Percentiles rank a stretch among this genome's conserved stretches.
phyloP scores from a whole-genome alignment of 1,140 invertebrate genomes.

The Pseudomyrmex flavicornis region DNA sequence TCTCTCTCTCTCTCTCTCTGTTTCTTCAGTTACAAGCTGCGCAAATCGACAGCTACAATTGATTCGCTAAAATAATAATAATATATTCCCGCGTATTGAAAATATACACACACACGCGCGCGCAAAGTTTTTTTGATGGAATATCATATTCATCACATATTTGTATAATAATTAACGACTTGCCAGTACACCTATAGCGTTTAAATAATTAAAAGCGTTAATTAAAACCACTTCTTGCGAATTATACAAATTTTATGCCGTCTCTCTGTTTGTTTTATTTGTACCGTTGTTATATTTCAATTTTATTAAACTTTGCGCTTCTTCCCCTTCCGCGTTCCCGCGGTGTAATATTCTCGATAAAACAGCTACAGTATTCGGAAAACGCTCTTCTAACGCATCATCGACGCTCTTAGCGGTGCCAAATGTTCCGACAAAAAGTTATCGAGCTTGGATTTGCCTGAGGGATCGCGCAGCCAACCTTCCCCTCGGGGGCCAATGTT shows the following conservation, averaged over 20 bases:
- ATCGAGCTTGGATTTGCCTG: slow-evolving; percentile 17
- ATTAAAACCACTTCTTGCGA: slow-evolving; percentile 1
- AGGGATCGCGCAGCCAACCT: not conserved
- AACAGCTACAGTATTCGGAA: not conserved
- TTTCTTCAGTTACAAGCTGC: not conserved
- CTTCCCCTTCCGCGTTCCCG: not conserved
- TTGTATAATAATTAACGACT: slow-evolving; percentile 19
- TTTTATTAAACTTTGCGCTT: slow-evolving; percentile 30
- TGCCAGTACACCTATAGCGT: not conserved
- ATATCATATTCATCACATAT: not conserved
- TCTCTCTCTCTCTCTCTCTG: not conserved
- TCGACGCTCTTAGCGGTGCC: not conserved
- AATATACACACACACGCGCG: not conserved
- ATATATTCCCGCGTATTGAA: not conserved
- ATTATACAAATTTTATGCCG: not conserved
- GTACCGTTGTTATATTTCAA: not conserved
- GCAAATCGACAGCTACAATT: not conserved
- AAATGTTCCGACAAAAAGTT: slow-evolving; percentile 4
- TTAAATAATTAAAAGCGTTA: slow-evolving; percentile 21
- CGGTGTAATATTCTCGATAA: not conserved
- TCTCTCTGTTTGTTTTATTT: slow-evolving; percentile 5
- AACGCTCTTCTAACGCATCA: not conserved
- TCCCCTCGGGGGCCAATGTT: not conserved
- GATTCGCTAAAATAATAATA: slow-evolving; percentile 17
- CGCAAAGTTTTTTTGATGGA: slow-evolving; percentile 4